A percentile compares a stretch with the other conserved stretches of the same genome.
Conservation (phyloP, 1,140 invertebrate species). For the Amphibalanus amphitrite region DNA sequence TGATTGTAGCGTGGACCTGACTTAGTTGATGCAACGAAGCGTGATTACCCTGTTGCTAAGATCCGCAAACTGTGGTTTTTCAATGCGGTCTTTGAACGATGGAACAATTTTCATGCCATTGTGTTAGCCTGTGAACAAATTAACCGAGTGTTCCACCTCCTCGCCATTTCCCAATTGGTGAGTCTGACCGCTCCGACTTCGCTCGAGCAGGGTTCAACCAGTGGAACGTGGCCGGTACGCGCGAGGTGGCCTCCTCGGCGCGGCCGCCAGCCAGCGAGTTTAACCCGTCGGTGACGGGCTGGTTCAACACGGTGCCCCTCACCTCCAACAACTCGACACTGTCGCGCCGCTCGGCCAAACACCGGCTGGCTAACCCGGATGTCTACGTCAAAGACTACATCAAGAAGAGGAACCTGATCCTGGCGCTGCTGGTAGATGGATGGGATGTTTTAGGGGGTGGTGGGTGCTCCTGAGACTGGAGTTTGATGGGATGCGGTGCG, state of each 20-base stretch:
- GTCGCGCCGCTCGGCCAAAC: slow-evolving; percentile 52
- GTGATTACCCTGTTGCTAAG: too few species aligned
- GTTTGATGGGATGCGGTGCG: too few species aligned
- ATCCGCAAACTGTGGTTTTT: too few species aligned
- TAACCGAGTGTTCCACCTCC: too few species aligned
- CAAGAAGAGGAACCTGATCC: slow-evolving; percentile 81
- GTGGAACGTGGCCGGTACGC: not conserved
- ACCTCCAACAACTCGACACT: slow-evolving; percentile 43
- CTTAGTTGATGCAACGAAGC: not conserved
- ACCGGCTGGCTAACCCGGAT: slow-evolving; percentile 42
- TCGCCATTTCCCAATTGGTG: not conserved
- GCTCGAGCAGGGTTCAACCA: not conserved
- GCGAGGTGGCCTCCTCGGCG: not conserved
- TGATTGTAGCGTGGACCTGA: too few species aligned
- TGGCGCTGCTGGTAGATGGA: slow-evolving; percentile 50
- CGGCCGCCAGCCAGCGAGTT: slow-evolving; percentile 8
- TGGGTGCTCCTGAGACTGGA: too few species aligned
- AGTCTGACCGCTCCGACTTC: not conserved
- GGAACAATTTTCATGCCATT: too few species aligned
- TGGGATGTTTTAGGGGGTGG: too few species aligned
- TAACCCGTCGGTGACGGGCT: slow-evolving; percentile 35
- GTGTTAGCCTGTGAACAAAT: too few species aligned
- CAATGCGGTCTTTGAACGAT: too few species aligned
- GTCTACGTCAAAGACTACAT: slow-evolving; percentile 85
- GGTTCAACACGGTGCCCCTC: slow-evolving; percentile 74